Conservation (phyloP, 2,888 invertebrate species). For the Melolontha melolontha region DNA sequence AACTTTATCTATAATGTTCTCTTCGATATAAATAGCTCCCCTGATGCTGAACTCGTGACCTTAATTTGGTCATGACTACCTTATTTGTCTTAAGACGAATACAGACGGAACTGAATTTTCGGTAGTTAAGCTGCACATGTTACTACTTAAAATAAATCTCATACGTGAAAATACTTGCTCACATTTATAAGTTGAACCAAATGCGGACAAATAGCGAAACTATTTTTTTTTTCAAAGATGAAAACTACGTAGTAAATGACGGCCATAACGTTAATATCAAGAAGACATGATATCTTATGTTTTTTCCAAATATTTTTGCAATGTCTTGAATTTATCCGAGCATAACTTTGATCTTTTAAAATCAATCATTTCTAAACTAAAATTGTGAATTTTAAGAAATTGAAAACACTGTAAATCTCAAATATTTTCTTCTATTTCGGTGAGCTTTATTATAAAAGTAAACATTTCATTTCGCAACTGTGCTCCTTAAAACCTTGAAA, state of each 20-base stretch:
- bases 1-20: constrained; percentile 39
- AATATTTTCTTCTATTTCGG: constrained; percentile 44
- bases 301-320: constrained; percentile 47
- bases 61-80: constrained; percentile 45
- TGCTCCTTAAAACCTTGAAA: too few species aligned
- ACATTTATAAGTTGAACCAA: too few species aligned
- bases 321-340: constrained; percentile 46
- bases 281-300: constrained; percentile 44
- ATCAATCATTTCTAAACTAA: too few species aligned
- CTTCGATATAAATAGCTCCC: constrained; percentile 36
- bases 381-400: constrained; percentile 42
- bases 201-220: too few species aligned
- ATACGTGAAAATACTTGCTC: constrained; percentile 49
- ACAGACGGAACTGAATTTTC: constrained; percentile 48
- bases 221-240: too few species aligned
- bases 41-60: constrained; percentile 42
- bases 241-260: too few species aligned
- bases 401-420: constrained; percentile 41
- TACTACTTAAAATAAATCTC: constrained; percentile 48
- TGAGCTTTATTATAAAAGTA: too few species aligned
- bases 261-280: too few species aligned
- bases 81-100: constrained; percentile 45
- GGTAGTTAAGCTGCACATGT: constrained; percentile 43
- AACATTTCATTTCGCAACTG: too few species aligned
- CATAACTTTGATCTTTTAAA: constrained; percentile 46